A percentile compares a stretch with the other conserved stretches of the same genome.
phyloP scores from a whole-genome alignment of 2,797 vertebrate species.

The Graptemys geographica region DNA sequence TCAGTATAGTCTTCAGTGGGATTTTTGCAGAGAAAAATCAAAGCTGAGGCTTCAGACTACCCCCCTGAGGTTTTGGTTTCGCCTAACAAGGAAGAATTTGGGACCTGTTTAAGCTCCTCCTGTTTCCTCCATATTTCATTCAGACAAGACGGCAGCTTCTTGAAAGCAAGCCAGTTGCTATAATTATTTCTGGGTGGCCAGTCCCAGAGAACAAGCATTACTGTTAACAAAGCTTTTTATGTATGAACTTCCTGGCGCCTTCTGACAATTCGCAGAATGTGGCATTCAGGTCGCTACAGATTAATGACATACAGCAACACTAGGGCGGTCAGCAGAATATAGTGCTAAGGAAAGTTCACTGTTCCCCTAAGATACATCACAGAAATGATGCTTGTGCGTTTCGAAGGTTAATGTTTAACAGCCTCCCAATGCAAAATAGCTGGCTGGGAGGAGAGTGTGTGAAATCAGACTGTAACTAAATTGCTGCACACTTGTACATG shows the following conservation, averaged over 20 bases:
- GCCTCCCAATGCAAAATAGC: neutral
- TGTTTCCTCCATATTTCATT: neutral
- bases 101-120: neutral
- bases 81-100: neutral
- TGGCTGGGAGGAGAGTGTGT: neutral
- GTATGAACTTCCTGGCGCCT: conserved; percentile 4
- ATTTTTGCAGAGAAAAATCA: neutral
- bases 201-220: neutral
- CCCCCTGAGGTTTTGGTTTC: neutral
- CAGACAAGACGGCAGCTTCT: neutral
- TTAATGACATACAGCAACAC: neutral
- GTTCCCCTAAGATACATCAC: no score
- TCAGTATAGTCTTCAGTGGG: neutral
- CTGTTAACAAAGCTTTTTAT: neutral
- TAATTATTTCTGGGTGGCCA: conserved; percentile 38
- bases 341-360: neutral
- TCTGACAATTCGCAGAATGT: neutral
- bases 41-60: no score
- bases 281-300: neutral
- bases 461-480: neutral
- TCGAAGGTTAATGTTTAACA: neutral
- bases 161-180: conserved; percentile 5
- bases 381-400: neutral
- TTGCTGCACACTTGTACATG: neutral
- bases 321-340: neutral